These are phyloP conservation scores for Dolichoris vasculosae DNA, from an alignment of 1,140 invertebrate species.

Conservation along the genomic window DNA sequence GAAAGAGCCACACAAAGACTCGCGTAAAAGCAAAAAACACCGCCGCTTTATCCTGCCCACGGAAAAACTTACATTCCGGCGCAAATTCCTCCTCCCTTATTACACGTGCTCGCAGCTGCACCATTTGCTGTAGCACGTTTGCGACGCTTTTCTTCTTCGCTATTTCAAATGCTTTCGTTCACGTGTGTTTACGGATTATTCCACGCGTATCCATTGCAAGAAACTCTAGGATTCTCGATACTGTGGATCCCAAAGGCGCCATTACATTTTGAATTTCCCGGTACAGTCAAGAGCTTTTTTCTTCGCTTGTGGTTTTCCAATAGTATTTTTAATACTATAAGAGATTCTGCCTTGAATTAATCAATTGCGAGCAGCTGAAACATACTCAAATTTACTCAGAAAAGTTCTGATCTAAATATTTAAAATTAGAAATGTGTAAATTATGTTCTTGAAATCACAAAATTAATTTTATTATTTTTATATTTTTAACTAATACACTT, in stretches of 20 bases:
- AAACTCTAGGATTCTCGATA: slow-evolving; percentile 6
- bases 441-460: too few species aligned
- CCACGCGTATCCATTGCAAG: background rate
- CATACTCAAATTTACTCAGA: too few species aligned
- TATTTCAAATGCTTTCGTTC: background rate
- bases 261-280: slow-evolving; percentile 39
- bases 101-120: slow-evolving; percentile 59
- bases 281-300: too few species aligned
- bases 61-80: slow-evolving; percentile 56
- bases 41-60: too few species aligned
- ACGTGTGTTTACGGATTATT: slow-evolving; percentile 30
- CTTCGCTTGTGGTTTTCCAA: slow-evolving; percentile 12
- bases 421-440: too few species aligned
- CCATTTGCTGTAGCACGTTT: background rate
- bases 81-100: slow-evolving; percentile 59
- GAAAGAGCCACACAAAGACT: background rate
- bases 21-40: background rate
- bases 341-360: too few species aligned
- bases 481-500: too few species aligned
- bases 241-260: background rate
- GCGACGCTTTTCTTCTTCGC: slow-evolving; percentile 42
- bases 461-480: too few species aligned
- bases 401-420: too few species aligned
- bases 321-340: too few species aligned
- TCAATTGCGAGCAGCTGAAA: too few species aligned